phyloP scores from a whole-genome alignment of 2,113 vertebrate genomes.

The Upupa epops region DNA sequence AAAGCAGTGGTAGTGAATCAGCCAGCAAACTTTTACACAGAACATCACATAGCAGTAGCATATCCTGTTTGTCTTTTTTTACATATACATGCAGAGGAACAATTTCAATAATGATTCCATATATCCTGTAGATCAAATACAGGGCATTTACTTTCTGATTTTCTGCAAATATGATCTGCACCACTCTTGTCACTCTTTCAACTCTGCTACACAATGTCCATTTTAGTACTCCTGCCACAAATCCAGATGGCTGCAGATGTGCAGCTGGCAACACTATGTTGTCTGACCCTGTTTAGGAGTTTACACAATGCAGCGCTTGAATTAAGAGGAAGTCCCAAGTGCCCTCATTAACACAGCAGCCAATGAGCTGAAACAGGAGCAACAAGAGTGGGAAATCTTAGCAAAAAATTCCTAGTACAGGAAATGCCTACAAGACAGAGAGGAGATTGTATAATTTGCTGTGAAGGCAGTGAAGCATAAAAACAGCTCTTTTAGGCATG shows the following conservation, averaged over 20 bases:
- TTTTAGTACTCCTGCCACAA: constrained; percentile 43
- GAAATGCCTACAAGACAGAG: constrained; percentile 63
- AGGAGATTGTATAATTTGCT: constrained; percentile 41
- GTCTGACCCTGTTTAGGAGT: constrained; percentile 56
- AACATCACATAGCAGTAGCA: not conserved
- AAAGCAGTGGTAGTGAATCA: not conserved
- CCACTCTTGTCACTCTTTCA: not conserved
- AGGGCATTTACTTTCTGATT: not conserved
- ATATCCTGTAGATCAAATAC: not conserved
- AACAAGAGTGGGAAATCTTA: constrained; percentile 47
- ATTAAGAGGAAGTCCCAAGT: constrained; percentile 61
- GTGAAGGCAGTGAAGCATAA: constrained; percentile 58
- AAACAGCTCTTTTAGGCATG: constrained; percentile 59
- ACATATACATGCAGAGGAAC: not conserved
- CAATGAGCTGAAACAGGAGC: constrained; percentile 45
- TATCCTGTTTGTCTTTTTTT: not conserved
- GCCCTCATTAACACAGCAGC: constrained; percentile 41
- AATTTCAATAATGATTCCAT: not conserved
- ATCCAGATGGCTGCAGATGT: constrained; percentile 63
- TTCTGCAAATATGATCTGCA: constrained; percentile 42
- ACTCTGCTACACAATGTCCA: constrained; percentile 5
- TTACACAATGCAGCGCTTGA: constrained; percentile 62
- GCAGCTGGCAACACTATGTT: constrained; percentile 65
- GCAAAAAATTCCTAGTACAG: constrained; percentile 49
- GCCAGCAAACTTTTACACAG: not conserved